phyloP scores from a whole-genome alignment of 1,140 invertebrate genomes.

The Psix sp. region DNA sequence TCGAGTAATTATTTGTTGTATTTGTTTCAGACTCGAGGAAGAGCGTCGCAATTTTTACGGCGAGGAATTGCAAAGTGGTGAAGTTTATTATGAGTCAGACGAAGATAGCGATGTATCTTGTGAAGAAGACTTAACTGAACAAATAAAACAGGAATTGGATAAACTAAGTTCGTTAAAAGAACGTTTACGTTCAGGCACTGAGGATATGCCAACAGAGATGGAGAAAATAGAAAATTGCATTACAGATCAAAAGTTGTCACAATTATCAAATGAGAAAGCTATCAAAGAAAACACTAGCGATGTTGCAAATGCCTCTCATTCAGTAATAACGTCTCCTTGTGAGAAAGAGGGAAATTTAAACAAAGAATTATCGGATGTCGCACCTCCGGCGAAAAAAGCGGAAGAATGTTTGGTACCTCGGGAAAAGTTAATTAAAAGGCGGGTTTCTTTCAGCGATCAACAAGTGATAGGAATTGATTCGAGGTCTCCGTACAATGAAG shows the following conservation, averaged over 20 bases:
- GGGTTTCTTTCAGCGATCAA: conserved; percentile 31
- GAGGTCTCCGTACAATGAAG: conserved; percentile 5
- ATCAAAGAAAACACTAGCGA: background rate
- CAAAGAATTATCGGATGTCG: conserved; percentile 22
- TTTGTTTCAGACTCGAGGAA: conserved; percentile 37
- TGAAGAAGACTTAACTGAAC: conserved; percentile 36
- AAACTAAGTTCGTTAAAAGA: conserved; percentile 47
- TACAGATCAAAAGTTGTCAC: conserved; percentile 45
- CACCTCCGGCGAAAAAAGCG: conserved; percentile 7
- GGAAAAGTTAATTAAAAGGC: conserved; percentile 23
- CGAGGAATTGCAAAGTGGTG: conserved; percentile 40
- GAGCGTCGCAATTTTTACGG: conserved; percentile 41
- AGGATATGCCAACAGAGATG: conserved; percentile 2
- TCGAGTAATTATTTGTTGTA: too few relatives aligned
- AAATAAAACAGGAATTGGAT: conserved; percentile 45
- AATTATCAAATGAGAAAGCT: conserved; percentile 22
- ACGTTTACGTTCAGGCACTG: conserved; percentile 17
- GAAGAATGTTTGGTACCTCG: background rate
- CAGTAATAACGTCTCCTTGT: conserved; percentile 8
- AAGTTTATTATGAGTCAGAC: conserved; percentile 43
- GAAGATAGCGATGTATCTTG: conserved; percentile 35
- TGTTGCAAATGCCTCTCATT: too few relatives aligned
- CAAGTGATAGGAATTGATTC: conserved; percentile 5
- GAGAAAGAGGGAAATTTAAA: conserved; percentile 22
- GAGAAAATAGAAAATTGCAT: conserved; percentile 10